Percentiles rank a stretch among this genome's conserved stretches.
phyloP scores from a whole-genome alignment of 2,888 invertebrate species.

The Caenorhabditis sulstoni region DNA sequence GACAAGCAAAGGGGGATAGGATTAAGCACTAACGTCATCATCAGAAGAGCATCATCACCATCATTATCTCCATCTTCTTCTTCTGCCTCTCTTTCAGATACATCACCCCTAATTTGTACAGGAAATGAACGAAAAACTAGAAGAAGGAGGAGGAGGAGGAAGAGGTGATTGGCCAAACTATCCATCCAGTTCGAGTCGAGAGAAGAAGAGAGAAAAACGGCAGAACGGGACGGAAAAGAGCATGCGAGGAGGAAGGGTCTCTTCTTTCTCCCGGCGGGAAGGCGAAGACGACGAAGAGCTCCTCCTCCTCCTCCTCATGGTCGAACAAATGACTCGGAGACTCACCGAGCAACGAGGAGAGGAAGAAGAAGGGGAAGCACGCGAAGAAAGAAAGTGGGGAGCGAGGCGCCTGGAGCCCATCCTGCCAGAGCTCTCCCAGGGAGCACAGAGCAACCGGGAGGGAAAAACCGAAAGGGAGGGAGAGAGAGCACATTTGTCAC shows the following conservation, averaged over 20 bases:
- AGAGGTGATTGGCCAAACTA: too few relatives aligned
- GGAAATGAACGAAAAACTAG: not conserved
- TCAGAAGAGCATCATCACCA: constrained; percentile 1
- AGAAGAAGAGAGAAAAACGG: not conserved
- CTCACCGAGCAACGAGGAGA: not conserved
- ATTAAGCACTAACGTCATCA: constrained; percentile 38
- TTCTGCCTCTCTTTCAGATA: too few relatives aligned
- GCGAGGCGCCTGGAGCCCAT: constrained; percentile 11
- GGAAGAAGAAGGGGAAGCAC: constrained; percentile 6
- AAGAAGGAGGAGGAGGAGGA: too few relatives aligned
- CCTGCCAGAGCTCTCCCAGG: too few relatives aligned
- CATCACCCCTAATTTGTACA: not conserved
- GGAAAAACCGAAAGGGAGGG: not conserved
- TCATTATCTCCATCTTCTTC: not conserved
- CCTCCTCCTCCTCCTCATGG: not conserved
- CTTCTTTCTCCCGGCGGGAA: not conserved
- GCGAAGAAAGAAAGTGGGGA: constrained; percentile 23
- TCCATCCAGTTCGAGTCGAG: too few relatives aligned
- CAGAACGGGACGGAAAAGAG: too few relatives aligned
- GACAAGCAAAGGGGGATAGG: constrained; percentile 4
- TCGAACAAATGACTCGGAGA: not conserved
- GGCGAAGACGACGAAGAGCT: not conserved
- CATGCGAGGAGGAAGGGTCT: constrained; percentile 1
- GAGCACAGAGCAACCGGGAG: constrained; percentile 15
- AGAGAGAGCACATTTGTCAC: constrained; percentile 43